Base-by-base conservation (phyloP, 2,888 invertebrate species). In the Leucoma salicis region DNA sequence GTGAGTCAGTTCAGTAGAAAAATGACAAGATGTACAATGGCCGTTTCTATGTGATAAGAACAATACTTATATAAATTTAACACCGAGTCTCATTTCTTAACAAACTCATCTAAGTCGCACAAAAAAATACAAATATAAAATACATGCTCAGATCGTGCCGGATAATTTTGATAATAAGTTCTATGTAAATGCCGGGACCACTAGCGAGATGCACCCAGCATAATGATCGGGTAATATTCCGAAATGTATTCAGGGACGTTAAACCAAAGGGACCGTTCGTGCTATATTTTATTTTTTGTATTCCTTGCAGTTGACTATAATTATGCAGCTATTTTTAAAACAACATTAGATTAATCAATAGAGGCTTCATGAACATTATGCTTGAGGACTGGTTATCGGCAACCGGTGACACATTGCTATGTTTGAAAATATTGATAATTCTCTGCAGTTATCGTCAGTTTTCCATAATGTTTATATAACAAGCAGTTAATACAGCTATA, bases 321-420 rank as follows among this genome's bases (percentile, higher is more conserved):
- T 79, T 74, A 73, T 66, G 64, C 49, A 63, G 70, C 70, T 80
- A 77, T 78, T 77, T 81, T 78, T 72, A 70, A 74, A 55, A 69
- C 57, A 57, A 59, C 57, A 74, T 74, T 72, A n/a, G n/a, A n/a
- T n/a, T 75, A 75, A 74, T 71, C 63, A 69, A 77, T 74, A 74
- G 70, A 59, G 52, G 58, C 55, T 53, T 45, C 57, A 53, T 54
- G 63, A 71, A 65, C 60, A 70, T 74, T 73, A 76, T 61, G 49
- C 63, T 64, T 62, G 60, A 63, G 15, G 24, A 47, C 41, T 10
- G 31, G 6, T 18, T 16, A 29, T 8, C 2, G 12, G 13, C n/a
- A 3, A 6, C 8, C 37, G 53, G 51, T 53, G 57, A 63, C 57
- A 57, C 46, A 51, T 52, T 35, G 33, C 29, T 6, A 7, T 42